Conservation (phyloP, 53 echinoderm and acorn worm species). For the Mesocentrotus franciscanus region DNA sequence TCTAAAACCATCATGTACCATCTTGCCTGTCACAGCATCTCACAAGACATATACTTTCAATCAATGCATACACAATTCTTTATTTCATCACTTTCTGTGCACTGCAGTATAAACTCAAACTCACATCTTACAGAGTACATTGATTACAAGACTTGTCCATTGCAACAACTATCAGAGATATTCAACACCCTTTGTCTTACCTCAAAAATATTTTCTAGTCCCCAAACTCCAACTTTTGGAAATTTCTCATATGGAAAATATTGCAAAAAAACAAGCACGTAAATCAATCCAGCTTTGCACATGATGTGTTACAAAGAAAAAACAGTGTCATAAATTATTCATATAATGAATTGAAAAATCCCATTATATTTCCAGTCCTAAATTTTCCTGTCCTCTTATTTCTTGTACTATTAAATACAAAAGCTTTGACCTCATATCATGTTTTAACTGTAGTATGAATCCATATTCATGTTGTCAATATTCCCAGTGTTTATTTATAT, state of each 20-base stretch:
- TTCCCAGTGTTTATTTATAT: no score
- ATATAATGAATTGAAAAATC: no score
- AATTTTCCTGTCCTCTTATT: no score
- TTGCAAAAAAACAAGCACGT: neutral
- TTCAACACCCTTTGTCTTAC: neutral
- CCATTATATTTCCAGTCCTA: no score
- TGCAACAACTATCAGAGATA: neutral
- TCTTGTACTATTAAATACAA: no score
- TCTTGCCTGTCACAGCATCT: neutral
- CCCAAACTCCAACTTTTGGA: conserved; percentile 29
- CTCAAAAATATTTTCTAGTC: conserved; percentile 29
- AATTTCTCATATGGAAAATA: neutral
- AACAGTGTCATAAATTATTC: no score
- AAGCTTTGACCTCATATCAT: no score
- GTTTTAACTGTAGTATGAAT: no score
- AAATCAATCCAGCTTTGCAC: neutral
- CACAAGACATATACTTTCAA: neutral
- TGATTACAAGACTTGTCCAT: neutral
- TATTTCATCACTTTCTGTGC: neutral
- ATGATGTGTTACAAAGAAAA: no score
- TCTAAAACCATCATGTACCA: neutral
- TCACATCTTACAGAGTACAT: neutral
- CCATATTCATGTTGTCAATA: no score
- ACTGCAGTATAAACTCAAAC: conserved; percentile 14
- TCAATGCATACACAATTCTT: neutral